A percentile compares a stretch with the other conserved stretches of the same genome.
Conservation (phyloP, 2,888 invertebrate species). For the Synanthedon tipuliformis region DNA sequence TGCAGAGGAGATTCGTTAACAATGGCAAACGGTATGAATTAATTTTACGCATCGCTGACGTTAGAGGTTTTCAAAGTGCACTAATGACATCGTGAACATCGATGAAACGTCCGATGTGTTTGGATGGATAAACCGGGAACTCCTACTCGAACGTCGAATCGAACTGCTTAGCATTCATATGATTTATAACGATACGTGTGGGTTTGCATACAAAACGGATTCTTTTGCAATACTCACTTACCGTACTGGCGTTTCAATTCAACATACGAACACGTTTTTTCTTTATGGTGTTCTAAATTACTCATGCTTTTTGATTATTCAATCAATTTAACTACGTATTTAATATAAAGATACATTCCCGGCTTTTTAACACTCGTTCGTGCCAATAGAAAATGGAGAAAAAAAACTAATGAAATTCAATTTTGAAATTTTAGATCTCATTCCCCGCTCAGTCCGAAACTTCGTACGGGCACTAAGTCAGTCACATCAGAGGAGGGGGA, state of each 20-base stretch:
- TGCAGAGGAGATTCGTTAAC: slow-evolving; percentile 44
- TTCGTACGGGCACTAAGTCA: slow-evolving; percentile 59
- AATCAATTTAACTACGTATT: too few relatives aligned
- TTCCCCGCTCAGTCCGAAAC: slow-evolving; percentile 74
- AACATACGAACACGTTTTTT: too few relatives aligned
- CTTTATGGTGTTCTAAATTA: too few relatives aligned
- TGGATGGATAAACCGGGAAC: slow-evolving; percentile 36
- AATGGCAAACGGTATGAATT: slow-evolving; percentile 56
- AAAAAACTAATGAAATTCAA: background rate
- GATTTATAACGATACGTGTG: slow-evolving; percentile 21
- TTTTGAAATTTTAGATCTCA: slow-evolving; percentile 57
- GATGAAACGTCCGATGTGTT: slow-evolving; percentile 10
- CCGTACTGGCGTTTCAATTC: too few relatives aligned
- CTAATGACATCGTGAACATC: slow-evolving; percentile 7
- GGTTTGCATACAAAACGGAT: slow-evolving; percentile 40
- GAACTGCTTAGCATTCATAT: slow-evolving; percentile 25
- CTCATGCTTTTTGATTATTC: too few relatives aligned
- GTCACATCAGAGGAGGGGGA: slow-evolving; percentile 70
- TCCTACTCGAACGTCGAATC: slow-evolving; percentile 43
- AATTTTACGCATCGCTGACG: background rate
- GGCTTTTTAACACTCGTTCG: too few relatives aligned
- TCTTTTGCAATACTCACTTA: slow-evolving; percentile 30
- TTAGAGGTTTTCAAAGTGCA: background rate
- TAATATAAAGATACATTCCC: too few relatives aligned
- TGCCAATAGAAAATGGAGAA: background rate